Percentiles rank a stretch among this genome's conserved stretches.
phyloP scores from a whole-genome alignment of 1,140 invertebrate genomes.

The Sitobion miscanthi region DNA sequence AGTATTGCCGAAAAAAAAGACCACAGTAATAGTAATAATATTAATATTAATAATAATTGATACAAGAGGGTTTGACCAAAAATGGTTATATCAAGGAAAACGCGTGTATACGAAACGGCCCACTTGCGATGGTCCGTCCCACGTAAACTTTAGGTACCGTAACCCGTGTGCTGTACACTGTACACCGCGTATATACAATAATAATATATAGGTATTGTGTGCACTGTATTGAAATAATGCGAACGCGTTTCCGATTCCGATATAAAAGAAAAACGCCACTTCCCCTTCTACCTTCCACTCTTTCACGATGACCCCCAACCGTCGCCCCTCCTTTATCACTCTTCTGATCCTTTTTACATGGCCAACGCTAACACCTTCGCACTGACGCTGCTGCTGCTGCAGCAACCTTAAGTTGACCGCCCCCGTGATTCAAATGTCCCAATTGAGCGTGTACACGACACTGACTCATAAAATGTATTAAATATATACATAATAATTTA shows the following conservation, averaged over 20 bases:
- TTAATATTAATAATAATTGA: neutral
- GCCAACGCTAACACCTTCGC: slow-evolving; percentile 31
- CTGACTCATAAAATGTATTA: slow-evolving; percentile 8
- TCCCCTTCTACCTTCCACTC: neutral
- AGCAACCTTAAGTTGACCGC: slow-evolving; percentile 26
- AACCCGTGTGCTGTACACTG: neutral
- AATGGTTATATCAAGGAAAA: slow-evolving; percentile 46
- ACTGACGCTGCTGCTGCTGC: neutral
- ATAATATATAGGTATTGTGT: neutral
- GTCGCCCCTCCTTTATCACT: neutral
- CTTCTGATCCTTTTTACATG: neutral
- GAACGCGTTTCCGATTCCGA: slow-evolving; percentile 41
- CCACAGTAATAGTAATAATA: neutral
- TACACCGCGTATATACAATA: neutral
- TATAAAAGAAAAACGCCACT: slow-evolving; percentile 25
- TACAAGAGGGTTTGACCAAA: slow-evolving; percentile 42
- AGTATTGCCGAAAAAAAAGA: neutral
- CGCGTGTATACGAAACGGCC: neutral
- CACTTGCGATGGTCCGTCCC: slow-evolving; percentile 5
- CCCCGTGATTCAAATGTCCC: neutral
- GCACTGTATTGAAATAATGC: neutral
- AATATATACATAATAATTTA: neutral
- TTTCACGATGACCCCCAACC: neutral
- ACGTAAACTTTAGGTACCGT: neutral
- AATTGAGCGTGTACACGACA: neutral